Base-by-base conservation (phyloP, 2,113 vertebrate genomes). In the Coptodon bakossiorum region DNA sequence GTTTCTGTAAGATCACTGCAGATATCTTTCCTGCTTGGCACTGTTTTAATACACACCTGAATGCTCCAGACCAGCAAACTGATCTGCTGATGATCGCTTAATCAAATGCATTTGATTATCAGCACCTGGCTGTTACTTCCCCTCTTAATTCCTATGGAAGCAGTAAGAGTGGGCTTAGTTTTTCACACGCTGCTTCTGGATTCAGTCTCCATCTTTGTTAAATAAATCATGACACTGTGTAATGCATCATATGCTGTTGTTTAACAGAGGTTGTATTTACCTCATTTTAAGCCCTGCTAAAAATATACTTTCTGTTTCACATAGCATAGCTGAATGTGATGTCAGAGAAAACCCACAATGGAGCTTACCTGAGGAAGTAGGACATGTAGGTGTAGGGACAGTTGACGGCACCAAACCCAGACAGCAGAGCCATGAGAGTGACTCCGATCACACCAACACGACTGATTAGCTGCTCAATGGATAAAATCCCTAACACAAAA, bases 351-450 rank as follows among this genome's bases (percentile, higher is more conserved):
- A 19, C 3, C 8, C 11, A 50, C 48, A 16, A 36, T 12, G 68
- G 5, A 43, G 11, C 84, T 86, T 76, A 99, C 99, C 99, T 98
- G 89, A 99, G 97, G 92, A 99, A 99, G 94, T 99, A 99, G 82
- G 99, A 99, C 99, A 99, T 99, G 89, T 99, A 99, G 0, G 98
- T 99, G 89, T 99, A 99, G 0, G 98, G 99, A 94, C 99, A 99
- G 96, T 99, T 99, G 88, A 99, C 99, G 24, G 99, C 99, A 94
- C 99, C 99, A 96, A 99, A 99, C 78, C 99, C 99, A 61, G 99
- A 99, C 36, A 99, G 96, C 63, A 99, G 95, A 89, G 99, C 99
- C 98, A 99, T 99, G 78, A 99, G 97, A 3, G 99, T 99, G 93
- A 99, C 99, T 13, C 99, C 99, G 14, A 99, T 99, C 56, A 99